These are phyloP conservation scores for Monodelphis domestica DNA, from an alignment of 2,797 vertebrate species.

Conservation along the genomic window DNA sequence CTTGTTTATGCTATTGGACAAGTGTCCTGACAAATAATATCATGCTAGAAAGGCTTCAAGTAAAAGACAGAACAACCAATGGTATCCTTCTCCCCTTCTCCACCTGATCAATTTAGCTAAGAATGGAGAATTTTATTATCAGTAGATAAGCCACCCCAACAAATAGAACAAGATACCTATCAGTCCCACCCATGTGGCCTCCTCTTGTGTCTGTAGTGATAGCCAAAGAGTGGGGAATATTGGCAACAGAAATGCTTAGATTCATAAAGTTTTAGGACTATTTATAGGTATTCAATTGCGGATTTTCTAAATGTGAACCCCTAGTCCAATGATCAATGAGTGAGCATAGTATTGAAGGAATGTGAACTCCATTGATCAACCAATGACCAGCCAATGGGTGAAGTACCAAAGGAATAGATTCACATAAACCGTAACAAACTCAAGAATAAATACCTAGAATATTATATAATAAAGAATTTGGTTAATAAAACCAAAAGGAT, in stretches of 20 bases:
- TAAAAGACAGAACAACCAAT: background rate
- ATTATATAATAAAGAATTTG: no score
- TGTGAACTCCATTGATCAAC: background rate
- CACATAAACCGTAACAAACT: background rate
- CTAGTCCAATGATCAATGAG: background rate
- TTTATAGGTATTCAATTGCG: background rate
- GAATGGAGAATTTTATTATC: background rate
- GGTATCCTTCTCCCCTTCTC: background rate
- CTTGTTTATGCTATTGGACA: background rate
- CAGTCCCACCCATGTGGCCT: background rate
- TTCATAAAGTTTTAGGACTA: background rate
- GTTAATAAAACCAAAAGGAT: background rate
- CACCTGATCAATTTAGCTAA: background rate
- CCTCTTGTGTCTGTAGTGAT: background rate
- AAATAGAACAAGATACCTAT: background rate
- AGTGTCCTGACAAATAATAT: background rate
- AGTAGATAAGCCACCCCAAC: background rate
- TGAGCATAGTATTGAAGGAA: background rate
- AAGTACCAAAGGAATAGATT: background rate
- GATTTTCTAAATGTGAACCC: background rate
- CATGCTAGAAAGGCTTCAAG: background rate
- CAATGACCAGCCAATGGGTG: no score
- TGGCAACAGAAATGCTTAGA: background rate
- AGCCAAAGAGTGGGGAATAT: background rate
- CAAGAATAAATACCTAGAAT: no score